Percentiles rank a stretch among this genome's conserved stretches.
Evolutionary conservation across 2,888 invertebrate species (phyloP).

Genomic region (Rotaria socialis): DNA sequence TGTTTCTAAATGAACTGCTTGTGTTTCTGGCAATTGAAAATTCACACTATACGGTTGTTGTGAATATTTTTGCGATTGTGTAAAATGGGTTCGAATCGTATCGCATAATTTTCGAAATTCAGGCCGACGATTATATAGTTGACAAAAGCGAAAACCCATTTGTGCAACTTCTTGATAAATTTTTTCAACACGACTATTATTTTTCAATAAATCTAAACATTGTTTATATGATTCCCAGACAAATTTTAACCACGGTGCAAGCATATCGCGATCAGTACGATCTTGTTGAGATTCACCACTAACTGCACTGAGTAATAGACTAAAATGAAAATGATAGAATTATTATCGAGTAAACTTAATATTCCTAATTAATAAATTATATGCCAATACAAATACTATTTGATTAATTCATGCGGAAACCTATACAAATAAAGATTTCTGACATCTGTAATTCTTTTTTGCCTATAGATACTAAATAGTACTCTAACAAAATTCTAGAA

Average conservation of each 20-base stretch:
- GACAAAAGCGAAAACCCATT: conserved; percentile 87
- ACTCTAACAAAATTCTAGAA: too few species aligned
- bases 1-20: conserved; percentile 92
- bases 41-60: conserved; percentile 66
- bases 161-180: conserved; percentile 96
- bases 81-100: conserved; percentile 62
- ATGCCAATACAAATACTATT: too few species aligned
- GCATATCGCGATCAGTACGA: conserved; percentile 82
- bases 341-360: too few species aligned
- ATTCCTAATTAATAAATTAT: too few species aligned
- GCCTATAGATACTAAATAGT: too few species aligned
- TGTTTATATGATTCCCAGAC: conserved; percentile 99
- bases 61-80: conserved; percentile 51
- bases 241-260: conserved; percentile 98
- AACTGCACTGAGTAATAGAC: conserved; percentile 71
- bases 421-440: too few species aligned
- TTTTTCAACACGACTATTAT: conserved; percentile 90
- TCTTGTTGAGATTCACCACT: conserved; percentile 88
- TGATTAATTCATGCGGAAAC: too few species aligned
- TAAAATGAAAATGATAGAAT: background rate
- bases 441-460: too few species aligned
- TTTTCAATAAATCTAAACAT: conserved; percentile 87
- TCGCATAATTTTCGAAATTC: conserved; percentile 97
- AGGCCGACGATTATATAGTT: conserved; percentile 91
- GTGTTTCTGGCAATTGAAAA: conserved; percentile 81